Evolutionary conservation across 2,797 vertebrate species (phyloP).

Genomic region (Nyctalus aviator): DNA sequence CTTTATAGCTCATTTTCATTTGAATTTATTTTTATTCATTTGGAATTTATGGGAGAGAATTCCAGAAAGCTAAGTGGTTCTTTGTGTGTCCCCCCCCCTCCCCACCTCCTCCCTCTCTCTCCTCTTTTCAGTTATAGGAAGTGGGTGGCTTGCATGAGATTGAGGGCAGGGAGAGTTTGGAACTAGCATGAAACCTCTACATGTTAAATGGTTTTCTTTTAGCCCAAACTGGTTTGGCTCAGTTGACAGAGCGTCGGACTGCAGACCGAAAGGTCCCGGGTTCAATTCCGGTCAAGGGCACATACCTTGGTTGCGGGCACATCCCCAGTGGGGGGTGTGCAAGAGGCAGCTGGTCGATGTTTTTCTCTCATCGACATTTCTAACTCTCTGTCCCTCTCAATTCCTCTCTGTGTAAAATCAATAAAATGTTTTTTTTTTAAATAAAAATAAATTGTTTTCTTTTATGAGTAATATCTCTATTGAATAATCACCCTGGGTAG

Average conservation of each 20-base stretch:
- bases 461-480: slow-evolving; percentile 51
- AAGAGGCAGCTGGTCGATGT: too few relatives aligned
- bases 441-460: slow-evolving; percentile 44
- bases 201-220: slow-evolving; percentile 9
- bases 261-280: too few relatives aligned
- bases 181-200: neutral
- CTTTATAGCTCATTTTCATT: slow-evolving; percentile 53
- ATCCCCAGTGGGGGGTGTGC: too few relatives aligned
- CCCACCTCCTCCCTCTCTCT: too few relatives aligned
- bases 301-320: too few relatives aligned
- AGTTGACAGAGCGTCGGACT: too few relatives aligned
- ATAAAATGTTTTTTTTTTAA: neutral
- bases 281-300: too few relatives aligned
- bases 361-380: too few relatives aligned
- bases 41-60: slow-evolving; percentile 44
- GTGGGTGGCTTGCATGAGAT: neutral
- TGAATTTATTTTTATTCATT: neutral
- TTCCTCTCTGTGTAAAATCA: too few relatives aligned
- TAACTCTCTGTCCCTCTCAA: too few relatives aligned
- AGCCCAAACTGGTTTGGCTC: too few relatives aligned
- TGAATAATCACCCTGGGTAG: slow-evolving; percentile 1
- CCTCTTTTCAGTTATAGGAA: neutral
- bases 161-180: neutral
- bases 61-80: neutral
- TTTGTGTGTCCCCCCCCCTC: too few relatives aligned